These are phyloP conservation scores for Siphonodentalium dalli DNA, from an alignment of 2,888 invertebrate genomes.

Conservation along the genomic window DNA sequence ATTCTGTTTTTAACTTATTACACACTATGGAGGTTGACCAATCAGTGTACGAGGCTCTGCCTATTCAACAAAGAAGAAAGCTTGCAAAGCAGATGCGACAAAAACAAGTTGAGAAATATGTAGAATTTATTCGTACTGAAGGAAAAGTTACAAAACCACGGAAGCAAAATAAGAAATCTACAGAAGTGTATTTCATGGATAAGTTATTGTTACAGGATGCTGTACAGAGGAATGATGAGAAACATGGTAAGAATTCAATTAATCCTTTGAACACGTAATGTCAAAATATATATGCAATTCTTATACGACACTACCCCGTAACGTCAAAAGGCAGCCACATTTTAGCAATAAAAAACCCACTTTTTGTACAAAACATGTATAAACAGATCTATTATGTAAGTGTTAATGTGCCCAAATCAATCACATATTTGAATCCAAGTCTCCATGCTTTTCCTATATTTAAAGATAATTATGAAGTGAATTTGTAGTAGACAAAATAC, in stretches of 20 bases:
- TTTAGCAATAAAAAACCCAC: too few species aligned
- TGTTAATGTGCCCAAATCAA: too few species aligned
- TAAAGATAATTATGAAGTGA: too few species aligned
- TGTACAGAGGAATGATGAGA: conserved; percentile 40
- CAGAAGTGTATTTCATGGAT: conserved; percentile 27
- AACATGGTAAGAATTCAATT: conserved; percentile 31
- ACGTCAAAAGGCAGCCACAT: neutral
- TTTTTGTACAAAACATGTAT: too few species aligned
- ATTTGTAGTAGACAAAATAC: too few species aligned
- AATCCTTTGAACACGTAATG: neutral
- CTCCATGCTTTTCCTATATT: too few species aligned
- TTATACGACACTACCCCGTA: too few species aligned
- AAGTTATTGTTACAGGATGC: conserved; percentile 36
- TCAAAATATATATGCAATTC: neutral
- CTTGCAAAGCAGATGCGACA: conserved; percentile 39
- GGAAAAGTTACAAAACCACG: conserved; percentile 11
- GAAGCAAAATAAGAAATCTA: conserved; percentile 31
- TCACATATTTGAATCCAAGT: too few species aligned
- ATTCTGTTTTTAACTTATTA: too few species aligned
- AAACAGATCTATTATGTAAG: too few species aligned
- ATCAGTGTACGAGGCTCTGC: conserved; percentile 35
- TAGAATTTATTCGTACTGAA: conserved; percentile 27
- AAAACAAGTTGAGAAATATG: conserved; percentile 39
- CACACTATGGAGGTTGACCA: conserved; percentile 39
- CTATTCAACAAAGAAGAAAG: conserved; percentile 37